Evolutionary conservation across 2,113 vertebrate genomes (phyloP), one percentile per base, ranked within the genome.

Genomic region (Eulemur macaco): DNA sequence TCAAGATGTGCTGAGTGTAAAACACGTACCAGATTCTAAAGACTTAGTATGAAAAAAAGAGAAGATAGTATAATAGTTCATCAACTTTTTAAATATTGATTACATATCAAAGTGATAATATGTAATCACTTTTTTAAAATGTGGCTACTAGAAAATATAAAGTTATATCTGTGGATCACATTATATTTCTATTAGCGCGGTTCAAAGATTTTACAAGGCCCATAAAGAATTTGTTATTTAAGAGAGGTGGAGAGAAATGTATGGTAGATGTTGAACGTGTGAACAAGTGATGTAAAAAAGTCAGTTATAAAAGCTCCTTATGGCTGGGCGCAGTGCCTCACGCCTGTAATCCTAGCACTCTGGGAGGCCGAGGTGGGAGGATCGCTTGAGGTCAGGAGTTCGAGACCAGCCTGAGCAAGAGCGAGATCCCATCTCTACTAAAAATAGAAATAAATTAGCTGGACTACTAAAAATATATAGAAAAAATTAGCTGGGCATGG

Each of bases 201-300:
- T 69, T 31, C 42, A 69, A 50, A 37, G 86, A 47, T 58, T 85
- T 92, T 42, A 50, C 25, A 81, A 90, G 37, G 60, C 58, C 78
- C 37, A 31, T 5, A 2, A 5, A 81, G 25, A 87, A 66, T 50
- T 14, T 12, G 14, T 93, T 56, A 37, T 12, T 37, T 50, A 74
- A 52, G 78, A 94, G 23, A 52, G 23, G 47, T 25, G 6, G 54
- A 52, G 45, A 95, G 77, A 91, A 86, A 83, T 37, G 29, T 11
- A 34, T 4, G 31, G 87, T 11, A 18, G 64, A 39, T 29, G 68
- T 78, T 52, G 42, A 91, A 68, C 66, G 42, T 54, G 47, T 58
- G 83, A 73, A 69, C 54, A 50, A 60, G 47, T 60, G 83, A 74
- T 42, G 89, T 91, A 94, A 25, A 77, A 89, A 93, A 92, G 80